Evolutionary conservation across 2,113 vertebrate genomes (phyloP).

Genomic region (Coturnix japonica): DNA sequence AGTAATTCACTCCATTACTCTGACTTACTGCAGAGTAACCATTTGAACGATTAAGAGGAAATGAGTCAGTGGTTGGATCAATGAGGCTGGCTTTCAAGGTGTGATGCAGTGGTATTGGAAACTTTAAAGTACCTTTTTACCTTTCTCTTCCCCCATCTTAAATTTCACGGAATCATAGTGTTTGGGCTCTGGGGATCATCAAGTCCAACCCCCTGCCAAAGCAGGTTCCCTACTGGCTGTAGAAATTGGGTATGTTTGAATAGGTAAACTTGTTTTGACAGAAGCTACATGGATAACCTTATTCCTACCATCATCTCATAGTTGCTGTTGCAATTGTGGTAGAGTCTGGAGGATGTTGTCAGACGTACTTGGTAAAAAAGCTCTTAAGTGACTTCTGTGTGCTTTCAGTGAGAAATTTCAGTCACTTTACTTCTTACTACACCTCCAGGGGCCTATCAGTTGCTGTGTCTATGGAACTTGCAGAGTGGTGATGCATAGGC

Average conservation of each 20-base stretch:
- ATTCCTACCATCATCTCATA: neutral
- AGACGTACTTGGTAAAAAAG: neutral
- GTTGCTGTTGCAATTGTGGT: neutral
- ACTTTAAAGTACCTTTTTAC: neutral
- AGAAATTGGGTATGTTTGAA: neutral
- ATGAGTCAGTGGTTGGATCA: neutral
- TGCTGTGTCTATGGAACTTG: too few species aligned
- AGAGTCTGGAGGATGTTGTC: neutral
- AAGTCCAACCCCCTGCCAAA: too few species aligned
- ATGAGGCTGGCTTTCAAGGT: neutral
- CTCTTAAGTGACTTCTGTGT: accelerated
- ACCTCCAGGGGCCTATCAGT: neutral
- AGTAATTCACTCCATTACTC: neutral
- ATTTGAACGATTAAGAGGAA: neutral
- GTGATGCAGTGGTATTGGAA: neutral
- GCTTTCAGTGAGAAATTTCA: neutral
- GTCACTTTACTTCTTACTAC: neutral
- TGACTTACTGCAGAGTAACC: neutral
- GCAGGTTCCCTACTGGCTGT: neutral
- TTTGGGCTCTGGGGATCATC: too few species aligned
- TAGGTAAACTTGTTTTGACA: neutral
- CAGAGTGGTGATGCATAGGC: too few species aligned
- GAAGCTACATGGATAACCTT: neutral
- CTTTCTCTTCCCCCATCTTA: neutral
- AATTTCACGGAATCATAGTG: too few species aligned